Percentiles rank a stretch among this genome's conserved stretches.
Evolutionary conservation across 2,797 vertebrate species (phyloP).

Genomic region (Chloroceryle amazona): DNA sequence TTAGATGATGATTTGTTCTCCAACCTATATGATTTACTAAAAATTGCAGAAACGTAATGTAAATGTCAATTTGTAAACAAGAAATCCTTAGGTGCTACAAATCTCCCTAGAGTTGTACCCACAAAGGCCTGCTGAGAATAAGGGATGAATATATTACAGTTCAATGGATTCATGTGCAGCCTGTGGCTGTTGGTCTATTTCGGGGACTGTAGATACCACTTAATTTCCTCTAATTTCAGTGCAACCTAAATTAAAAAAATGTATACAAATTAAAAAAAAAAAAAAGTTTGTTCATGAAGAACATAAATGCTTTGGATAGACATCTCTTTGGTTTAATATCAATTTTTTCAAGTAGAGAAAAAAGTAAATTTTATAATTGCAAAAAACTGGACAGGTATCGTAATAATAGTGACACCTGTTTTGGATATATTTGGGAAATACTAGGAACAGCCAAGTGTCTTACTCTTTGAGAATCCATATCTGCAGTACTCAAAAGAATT

Average conservation of each 20-base stretch:
- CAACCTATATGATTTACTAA: not conserved
- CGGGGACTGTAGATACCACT: not conserved
- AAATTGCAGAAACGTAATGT: not conserved
- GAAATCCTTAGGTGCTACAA: not conserved
- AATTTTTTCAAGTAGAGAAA: not conserved
- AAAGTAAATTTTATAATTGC: not conserved
- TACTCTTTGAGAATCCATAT: not conserved
- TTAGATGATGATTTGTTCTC: not conserved
- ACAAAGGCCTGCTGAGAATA: not conserved
- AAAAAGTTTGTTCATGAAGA: rapidly evolving
- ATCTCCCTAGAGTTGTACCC: not conserved
- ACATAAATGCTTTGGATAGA: not conserved
- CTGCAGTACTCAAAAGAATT: not conserved
- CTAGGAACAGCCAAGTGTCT: not conserved
- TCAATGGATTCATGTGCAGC: not conserved
- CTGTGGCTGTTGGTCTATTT: not conserved
- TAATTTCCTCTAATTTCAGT: not conserved
- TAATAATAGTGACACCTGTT: not conserved
- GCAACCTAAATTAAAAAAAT: not conserved
- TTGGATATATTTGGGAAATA: not conserved
- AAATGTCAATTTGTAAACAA: not conserved
- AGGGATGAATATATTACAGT: not conserved
- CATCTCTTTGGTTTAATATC: not conserved
- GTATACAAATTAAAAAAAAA: not conserved
- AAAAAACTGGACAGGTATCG: not conserved